Evolutionary conservation across 2,888 invertebrate species (phyloP).

Genomic region (Tanytarsus gracilentus): DNA sequence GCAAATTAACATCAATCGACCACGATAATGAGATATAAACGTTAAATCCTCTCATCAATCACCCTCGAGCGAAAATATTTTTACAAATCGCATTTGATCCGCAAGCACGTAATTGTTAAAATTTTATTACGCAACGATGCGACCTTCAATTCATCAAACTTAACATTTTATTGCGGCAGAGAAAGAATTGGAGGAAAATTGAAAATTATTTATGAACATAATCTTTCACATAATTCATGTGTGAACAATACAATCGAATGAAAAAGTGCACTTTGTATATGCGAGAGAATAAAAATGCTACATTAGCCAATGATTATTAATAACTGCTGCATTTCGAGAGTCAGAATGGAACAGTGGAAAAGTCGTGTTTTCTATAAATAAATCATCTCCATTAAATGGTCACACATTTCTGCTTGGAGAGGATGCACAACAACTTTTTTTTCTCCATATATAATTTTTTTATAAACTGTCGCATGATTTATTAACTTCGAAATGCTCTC

Average conservation of each 20-base stretch:
- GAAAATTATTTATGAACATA: constrained; percentile 23
- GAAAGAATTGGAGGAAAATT: not conserved
- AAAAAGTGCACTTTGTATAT: not conserved
- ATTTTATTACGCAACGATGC: too few species aligned
- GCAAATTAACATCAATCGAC: too few species aligned
- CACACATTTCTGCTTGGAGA: constrained; percentile 2
- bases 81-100: too few species aligned
- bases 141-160: too few species aligned
- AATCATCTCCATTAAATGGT: constrained; percentile 21
- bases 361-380: constrained; percentile 27
- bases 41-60: too few species aligned
- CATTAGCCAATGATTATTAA: constrained; percentile 26
- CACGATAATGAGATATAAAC: too few species aligned
- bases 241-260: constrained; percentile 15
- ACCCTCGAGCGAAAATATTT: too few species aligned
- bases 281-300: not conserved
- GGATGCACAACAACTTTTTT: not conserved
- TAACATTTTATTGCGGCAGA: too few species aligned
- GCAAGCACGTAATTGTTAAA: too few species aligned
- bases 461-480: constrained; percentile 28
- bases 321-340: not conserved
- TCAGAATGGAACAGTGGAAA: not conserved
- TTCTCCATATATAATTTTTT: not conserved
- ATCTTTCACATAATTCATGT: constrained; percentile 26
- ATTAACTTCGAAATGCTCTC: too few species aligned